A percentile compares a stretch with the other conserved stretches of the same genome.
phyloP scores from a whole-genome alignment of 2,888 invertebrate species.

The Dicyrtoma fusca region DNA sequence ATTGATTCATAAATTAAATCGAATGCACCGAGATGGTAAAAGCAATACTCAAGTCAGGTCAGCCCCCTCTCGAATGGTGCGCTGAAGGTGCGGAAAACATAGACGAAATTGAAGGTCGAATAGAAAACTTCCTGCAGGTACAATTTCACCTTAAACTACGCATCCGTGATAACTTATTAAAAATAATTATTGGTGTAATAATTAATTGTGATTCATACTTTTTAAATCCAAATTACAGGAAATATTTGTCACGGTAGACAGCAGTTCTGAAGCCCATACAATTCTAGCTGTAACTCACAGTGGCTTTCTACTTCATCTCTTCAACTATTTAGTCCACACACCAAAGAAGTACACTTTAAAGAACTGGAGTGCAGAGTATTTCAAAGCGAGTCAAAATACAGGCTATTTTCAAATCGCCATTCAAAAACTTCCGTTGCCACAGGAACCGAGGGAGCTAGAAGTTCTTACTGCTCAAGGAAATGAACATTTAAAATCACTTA shows the following conservation, averaged over 20 bases:
- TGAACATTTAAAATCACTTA: slow-evolving; percentile 14
- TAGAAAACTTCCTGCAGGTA: slow-evolving; percentile 19
- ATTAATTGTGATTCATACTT: background rate
- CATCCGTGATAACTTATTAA: no score
- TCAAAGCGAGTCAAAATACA: slow-evolving; percentile 13
- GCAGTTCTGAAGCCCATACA: background rate
- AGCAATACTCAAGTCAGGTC: background rate
- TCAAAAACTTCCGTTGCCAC: background rate
- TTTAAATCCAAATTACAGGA: background rate
- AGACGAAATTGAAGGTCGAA: background rate
- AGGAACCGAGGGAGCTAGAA: background rate
- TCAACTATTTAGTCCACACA: background rate
- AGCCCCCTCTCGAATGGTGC: slow-evolving; percentile 1
- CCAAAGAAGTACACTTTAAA: background rate
- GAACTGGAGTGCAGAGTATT: slow-evolving; percentile 11
- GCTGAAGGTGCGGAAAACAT: background rate
- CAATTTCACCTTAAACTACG: no score
- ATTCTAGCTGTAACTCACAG: slow-evolving; percentile 1
- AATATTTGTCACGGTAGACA: background rate
- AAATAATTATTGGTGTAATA: background rate
- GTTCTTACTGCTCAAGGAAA: slow-evolving; percentile 5
- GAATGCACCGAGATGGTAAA: no score
- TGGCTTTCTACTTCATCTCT: background rate
- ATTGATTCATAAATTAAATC: no score
- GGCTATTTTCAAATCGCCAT: slow-evolving; percentile 20